Conservation (phyloP, 2,797 vertebrate genomes). For the Diplodus puntazzo region DNA sequence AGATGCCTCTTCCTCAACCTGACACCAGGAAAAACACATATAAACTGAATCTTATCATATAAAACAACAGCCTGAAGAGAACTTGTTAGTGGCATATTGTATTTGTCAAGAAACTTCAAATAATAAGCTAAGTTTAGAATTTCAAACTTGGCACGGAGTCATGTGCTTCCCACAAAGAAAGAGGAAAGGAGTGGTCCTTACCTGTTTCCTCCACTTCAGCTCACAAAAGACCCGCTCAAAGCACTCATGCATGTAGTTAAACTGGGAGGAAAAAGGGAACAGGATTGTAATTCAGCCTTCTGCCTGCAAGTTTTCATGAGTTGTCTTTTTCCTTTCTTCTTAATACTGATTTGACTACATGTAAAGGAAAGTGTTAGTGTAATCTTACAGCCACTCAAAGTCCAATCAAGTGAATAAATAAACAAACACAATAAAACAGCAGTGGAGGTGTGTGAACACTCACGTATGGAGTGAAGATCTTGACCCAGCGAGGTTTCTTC, state of each 20-base stretch:
- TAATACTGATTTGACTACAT: not conserved
- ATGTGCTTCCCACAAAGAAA: constrained; percentile 54
- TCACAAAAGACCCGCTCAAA: constrained; percentile 98
- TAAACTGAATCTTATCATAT: not conserved
- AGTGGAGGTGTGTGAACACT: constrained; percentile 67
- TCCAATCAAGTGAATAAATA: not conserved
- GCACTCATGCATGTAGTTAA: constrained; percentile 99
- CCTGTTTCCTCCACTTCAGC: constrained; percentile 98
- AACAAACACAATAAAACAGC: not conserved
- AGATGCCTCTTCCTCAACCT: constrained; percentile 92
- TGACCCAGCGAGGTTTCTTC: constrained; percentile 98
- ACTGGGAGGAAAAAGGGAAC: constrained; percentile 80
- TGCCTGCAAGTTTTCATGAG: not conserved
- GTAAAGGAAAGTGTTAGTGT: not conserved
- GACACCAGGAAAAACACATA: constrained; percentile 31
- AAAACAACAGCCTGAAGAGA: constrained; percentile 11
- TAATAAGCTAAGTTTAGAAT: constrained; percentile 55
- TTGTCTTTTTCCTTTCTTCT: not conserved
- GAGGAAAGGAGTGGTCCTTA: constrained; percentile 85
- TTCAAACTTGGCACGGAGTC: constrained; percentile 56
- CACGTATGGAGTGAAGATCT: constrained; percentile 98
- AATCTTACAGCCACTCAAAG: not conserved
- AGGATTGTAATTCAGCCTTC: constrained; percentile 25
- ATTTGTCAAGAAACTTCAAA: constrained; percentile 23
- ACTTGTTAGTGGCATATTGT: not conserved